phyloP scores from a whole-genome alignment of 2,888 invertebrate species.

The Teleogryllus oceanicus region DNA sequence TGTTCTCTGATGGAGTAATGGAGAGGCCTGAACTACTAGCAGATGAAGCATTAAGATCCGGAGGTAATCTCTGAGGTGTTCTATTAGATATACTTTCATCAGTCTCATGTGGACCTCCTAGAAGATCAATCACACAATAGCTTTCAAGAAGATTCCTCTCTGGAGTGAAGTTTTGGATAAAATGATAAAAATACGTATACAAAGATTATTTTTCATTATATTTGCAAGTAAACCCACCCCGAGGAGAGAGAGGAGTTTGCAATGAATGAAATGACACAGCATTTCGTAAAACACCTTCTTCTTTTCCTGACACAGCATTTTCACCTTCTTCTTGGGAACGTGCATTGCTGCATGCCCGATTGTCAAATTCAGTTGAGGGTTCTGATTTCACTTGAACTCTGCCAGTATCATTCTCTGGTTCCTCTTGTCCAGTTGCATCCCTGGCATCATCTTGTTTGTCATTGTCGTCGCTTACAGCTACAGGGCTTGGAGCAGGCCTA shows the following conservation, averaged over 20 bases:
- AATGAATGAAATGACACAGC: not conserved
- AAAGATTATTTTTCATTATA: not conserved
- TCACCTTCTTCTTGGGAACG: not conserved
- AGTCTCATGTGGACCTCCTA: not conserved
- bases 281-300: not conserved
- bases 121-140: not conserved
- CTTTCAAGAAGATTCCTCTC: not conserved
- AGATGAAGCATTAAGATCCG: not conserved
- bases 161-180: too few species aligned
- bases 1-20: not conserved
- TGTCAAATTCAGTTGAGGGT: not conserved
- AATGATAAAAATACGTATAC: not conserved
- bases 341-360: not conserved
- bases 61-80: not conserved
- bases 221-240: too few species aligned
- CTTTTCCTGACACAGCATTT: not conserved
- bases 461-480: not conserved
- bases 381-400: not conserved
- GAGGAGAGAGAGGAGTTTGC: not conserved
- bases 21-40: not conserved
- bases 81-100: not conserved
- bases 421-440: not conserved
- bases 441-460: not conserved
- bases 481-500: not conserved
- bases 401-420: not conserved